Base-by-base conservation (phyloP, 2,797 vertebrate genomes). In the Neosalanx taihuensis region DNA sequence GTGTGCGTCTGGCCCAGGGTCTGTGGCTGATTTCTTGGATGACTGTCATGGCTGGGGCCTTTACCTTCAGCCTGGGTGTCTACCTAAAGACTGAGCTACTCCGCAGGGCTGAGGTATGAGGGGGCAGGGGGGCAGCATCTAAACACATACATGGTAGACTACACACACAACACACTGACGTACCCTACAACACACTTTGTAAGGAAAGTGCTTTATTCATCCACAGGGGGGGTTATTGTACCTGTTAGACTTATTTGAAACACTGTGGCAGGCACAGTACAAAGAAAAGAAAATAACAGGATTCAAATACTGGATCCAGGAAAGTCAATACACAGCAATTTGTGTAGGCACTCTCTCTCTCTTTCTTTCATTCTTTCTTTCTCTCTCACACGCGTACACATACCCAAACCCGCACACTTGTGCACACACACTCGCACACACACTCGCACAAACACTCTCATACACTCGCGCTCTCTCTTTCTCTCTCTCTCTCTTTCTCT, bases 21-120 rank as follows among this genome's bases (percentile, higher is more conserved):
- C 92, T 99, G 80, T 99, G 98, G 98, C 92, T 99, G 66, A 87
- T 99, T 87, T 97, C 98, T 83, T 99, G 97, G 98, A 81, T 95
- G 80, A 94, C 95, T 0, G 94, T 97, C 80, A 76, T 96, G 79
- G 93, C 93, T 13, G 96, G 96, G 76, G 92, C 94, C 76, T 74
- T 95, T 73, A 84, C 97, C 84, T 97, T 99, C 83, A 90, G 92
- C 77, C 90, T 98, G 78, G 98, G 98, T 2, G 87, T 98, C 73
- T 98, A 96, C 84, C 93, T 99, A 60, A 99, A 99, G 92, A 93
- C 93, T 26, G 97, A 99, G 78, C 92, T 99, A 67, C 90, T 94
- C 79, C 96, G 96, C 78, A 88, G 95, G 90, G 94, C 92, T 0
- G 98, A 99, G 72, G 93, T 94, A 92, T 67, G 67, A 46, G 41